Evolutionary conservation across 2,888 invertebrate species (phyloP).

Genomic region (Ectropis crepuscularia): DNA sequence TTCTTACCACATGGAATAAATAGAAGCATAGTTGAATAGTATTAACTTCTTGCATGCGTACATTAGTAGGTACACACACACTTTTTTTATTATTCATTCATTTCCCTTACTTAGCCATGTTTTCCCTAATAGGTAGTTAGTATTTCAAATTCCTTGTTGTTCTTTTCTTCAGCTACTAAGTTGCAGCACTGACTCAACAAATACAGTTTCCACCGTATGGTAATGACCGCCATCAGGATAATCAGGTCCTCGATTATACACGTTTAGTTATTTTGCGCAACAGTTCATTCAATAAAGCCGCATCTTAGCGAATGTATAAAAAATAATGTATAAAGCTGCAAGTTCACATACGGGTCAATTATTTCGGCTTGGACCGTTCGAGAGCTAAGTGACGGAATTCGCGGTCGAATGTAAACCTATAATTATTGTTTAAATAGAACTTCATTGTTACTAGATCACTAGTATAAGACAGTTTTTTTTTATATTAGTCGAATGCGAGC

Average conservation of each 20-base stretch:
- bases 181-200: not conserved
- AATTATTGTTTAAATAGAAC: slow-evolving; percentile 2
- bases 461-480: slow-evolving; percentile 7
- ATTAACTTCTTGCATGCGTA: too few relatives aligned
- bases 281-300: slow-evolving; percentile 33
- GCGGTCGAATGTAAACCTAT: slow-evolving; percentile 10
- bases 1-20: too few relatives aligned
- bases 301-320: slow-evolving; percentile 18
- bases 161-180: not conserved
- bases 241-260: slow-evolving; percentile 47
- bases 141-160: not conserved
- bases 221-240: slow-evolving; percentile 28
- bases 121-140: too few relatives aligned
- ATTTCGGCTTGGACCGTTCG: not conserved
- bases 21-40: too few relatives aligned
- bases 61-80: too few relatives aligned
- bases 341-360: not conserved
- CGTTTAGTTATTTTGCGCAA: slow-evolving; percentile 35
- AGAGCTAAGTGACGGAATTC: slow-evolving; percentile 3
- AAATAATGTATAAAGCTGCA: slow-evolving; percentile 3
- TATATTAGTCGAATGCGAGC: slow-evolving; percentile 25
- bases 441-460: slow-evolving; percentile 5
- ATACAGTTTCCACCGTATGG: not conserved
- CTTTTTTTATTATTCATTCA: too few relatives aligned
- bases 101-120: too few relatives aligned